phyloP scores from a whole-genome alignment of 2,113 vertebrate species.

The Lophochroa leadbeateri region DNA sequence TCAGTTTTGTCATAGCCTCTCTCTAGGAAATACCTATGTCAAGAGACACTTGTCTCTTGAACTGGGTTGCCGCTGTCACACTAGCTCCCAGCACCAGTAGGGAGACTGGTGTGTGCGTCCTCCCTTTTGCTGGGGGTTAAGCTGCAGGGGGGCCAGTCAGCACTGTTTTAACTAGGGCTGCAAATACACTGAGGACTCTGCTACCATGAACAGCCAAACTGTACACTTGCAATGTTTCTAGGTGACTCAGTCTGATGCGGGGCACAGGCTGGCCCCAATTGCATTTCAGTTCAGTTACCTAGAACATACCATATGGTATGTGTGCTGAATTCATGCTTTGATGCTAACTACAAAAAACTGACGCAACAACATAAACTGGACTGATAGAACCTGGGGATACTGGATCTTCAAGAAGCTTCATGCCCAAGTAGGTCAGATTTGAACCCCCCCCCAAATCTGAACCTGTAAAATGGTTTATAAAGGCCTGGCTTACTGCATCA shows the following conservation, averaged over 20 bases:
- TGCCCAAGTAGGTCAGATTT: background rate
- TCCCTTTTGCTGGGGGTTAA: background rate
- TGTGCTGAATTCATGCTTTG: background rate
- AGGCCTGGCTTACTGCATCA: background rate
- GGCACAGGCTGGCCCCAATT: background rate
- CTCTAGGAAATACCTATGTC: background rate
- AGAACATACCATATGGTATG: background rate
- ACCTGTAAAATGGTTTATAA: background rate
- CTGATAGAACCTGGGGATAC: background rate
- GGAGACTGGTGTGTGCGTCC: background rate
- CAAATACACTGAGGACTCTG: background rate
- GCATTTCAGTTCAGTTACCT: background rate
- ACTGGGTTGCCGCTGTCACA: background rate
- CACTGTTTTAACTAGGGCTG: background rate
- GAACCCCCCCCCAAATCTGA: background rate
- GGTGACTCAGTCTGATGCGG: background rate
- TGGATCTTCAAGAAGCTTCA: background rate
- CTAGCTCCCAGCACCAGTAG: background rate
- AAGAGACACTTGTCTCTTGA: background rate
- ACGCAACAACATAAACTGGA: background rate
- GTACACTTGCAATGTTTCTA: fast-evolving
- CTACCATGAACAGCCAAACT: fast-evolving
- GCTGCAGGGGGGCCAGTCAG: background rate
- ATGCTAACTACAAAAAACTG: background rate
- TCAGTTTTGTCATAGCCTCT: background rate